These are phyloP conservation scores for Theodoxus fluviatilis DNA, from an alignment of 2,888 invertebrate species.

Conservation along the genomic window DNA sequence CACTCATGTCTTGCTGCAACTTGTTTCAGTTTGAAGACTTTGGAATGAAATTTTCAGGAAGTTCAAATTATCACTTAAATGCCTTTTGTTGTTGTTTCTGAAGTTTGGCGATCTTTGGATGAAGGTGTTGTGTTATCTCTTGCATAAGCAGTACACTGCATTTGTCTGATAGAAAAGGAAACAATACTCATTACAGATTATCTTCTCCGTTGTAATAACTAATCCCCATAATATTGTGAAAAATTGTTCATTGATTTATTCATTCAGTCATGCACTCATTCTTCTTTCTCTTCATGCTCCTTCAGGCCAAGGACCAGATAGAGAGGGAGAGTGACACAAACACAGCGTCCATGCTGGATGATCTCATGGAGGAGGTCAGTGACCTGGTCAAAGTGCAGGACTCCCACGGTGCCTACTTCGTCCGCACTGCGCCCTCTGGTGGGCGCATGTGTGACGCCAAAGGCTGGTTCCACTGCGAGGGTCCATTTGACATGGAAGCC, in stretches of 20 bases:
- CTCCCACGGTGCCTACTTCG: conserved; percentile 51
- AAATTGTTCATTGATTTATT: too few relatives aligned
- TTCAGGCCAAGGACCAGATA: conserved; percentile 56
- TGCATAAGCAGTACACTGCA: too few relatives aligned
- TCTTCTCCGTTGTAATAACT: neutral
- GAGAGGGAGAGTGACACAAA: conserved; percentile 44
- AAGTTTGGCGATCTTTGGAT: too few relatives aligned
- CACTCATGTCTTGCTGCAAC: too few relatives aligned
- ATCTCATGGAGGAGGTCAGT: conserved; percentile 40
- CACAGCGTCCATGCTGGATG: conserved; percentile 37
- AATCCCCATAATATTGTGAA: neutral
- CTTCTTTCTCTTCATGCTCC: neutral
- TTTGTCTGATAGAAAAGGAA: too few relatives aligned
- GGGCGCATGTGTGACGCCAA: conserved; percentile 56
- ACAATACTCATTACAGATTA: too few relatives aligned
- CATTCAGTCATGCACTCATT: too few relatives aligned
- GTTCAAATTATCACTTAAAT: too few relatives aligned
- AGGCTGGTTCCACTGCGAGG: conserved; percentile 63
- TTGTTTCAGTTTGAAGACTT: too few relatives aligned
- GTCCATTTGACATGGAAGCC: conserved; percentile 48
- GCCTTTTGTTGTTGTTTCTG: too few relatives aligned
- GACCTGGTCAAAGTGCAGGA: conserved; percentile 44
- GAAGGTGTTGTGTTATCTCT: too few relatives aligned
- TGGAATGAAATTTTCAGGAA: too few relatives aligned
- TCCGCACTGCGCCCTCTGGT: conserved; percentile 39